Evolutionary conservation across 2,113 vertebrate species (phyloP).

Genomic region (Nanorana parkeri): DNA sequence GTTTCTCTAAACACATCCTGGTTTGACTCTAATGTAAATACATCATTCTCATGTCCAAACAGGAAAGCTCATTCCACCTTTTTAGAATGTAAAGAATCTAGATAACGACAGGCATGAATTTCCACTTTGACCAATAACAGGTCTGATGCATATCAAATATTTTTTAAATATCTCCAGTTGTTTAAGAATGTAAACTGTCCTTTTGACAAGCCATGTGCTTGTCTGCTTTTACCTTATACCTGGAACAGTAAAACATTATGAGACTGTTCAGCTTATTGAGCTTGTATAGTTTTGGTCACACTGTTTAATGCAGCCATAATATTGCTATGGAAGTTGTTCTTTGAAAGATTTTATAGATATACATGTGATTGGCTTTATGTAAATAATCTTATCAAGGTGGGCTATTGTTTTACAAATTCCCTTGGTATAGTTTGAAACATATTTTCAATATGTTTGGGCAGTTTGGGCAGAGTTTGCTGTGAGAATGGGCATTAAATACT

Average conservation of each 20-base stretch:
- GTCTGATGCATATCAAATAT: constrained; percentile 4
- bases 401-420: too few species aligned
- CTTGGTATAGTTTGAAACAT: too few species aligned
- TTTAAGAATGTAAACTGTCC: neutral
- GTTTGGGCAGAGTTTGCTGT: too few species aligned
- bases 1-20: constrained; percentile 54
- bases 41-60: constrained; percentile 53
- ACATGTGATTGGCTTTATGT: too few species aligned
- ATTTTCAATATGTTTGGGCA: too few species aligned
- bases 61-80: constrained; percentile 40
- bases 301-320: too few species aligned
- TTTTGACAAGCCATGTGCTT: neutral
- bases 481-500: too few species aligned
- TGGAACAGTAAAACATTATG: neutral
- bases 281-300: too few species aligned
- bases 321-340: too few species aligned
- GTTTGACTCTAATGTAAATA: constrained; percentile 53
- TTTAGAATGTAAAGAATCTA: constrained; percentile 53
- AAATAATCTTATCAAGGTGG: too few species aligned
- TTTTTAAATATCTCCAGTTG: neutral
- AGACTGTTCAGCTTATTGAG: too few species aligned
- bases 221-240: neutral
- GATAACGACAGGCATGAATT: constrained; percentile 21
- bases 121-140: constrained; percentile 21
- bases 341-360: too few species aligned